Conservation (phyloP, 1,140 invertebrate genomes). For the silkworm (Bombyx mori) region ASM3026992v2 NC_085110.1:6002501-6003000, state of each 20-base stretch:
- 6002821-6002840: neutral
- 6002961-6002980: no score
- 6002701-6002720: neutral
- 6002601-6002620: constrained; percentile 43
- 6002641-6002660: constrained; percentile 25
- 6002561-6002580: constrained; percentile 43
- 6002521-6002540: constrained; percentile 32
- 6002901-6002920: no score
- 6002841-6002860: no score
- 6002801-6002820: neutral
- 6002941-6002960: no score
- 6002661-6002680: constrained; percentile 18
- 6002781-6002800: neutral
- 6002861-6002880: no score
- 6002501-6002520: constrained; percentile 14
- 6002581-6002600: constrained; percentile 43
- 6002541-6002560: constrained; percentile 49
- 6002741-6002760: neutral
- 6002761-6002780: neutral
- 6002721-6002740: neutral
- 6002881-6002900: no score
- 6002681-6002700: constrained; percentile 2
- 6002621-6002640: constrained; percentile 40
- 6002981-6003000: no score
- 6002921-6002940: no score